These are phyloP conservation scores for Epinotia demarniana DNA, from an alignment of 2,888 invertebrate genomes.

Conservation along the genomic window DNA sequence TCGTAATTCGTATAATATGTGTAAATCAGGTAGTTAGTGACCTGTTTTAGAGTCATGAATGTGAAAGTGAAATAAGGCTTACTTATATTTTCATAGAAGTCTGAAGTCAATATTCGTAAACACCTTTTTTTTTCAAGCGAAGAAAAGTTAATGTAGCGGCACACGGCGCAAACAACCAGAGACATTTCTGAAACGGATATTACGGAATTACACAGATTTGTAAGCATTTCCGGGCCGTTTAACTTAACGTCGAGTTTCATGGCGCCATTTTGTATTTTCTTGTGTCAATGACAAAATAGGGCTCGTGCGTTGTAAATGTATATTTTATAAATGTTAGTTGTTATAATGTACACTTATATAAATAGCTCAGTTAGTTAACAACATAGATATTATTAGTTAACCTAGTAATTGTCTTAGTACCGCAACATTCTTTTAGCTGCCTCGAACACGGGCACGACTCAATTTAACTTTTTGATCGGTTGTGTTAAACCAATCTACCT, in stretches of 20 bases:
- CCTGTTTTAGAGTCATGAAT: not conserved
- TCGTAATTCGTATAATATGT: not conserved
- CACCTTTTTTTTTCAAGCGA: slow-evolving; percentile 44
- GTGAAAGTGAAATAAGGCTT: not conserved
- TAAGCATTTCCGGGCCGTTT: slow-evolving; percentile 59
- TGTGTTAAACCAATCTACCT: not conserved
- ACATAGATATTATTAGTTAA: not conserved
- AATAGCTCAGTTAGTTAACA: not conserved
- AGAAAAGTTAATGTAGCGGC: slow-evolving; percentile 52
- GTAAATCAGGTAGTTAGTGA: not conserved
- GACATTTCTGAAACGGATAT: slow-evolving; percentile 57
- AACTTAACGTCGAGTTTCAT: slow-evolving; percentile 51
- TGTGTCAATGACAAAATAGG: slow-evolving; percentile 6
- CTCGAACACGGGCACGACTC: not conserved
- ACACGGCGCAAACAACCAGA: slow-evolving; percentile 49
- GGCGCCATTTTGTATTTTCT: slow-evolving; percentile 39
- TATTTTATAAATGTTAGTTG: not conserved
- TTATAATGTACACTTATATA: not conserved
- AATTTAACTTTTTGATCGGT: slow-evolving; percentile 12
- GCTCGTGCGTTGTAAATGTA: slow-evolving; percentile 15
- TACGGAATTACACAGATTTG: slow-evolving; percentile 57
- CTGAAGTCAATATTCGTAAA: slow-evolving; percentile 16
- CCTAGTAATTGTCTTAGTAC: not conserved
- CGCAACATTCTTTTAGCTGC: not conserved
- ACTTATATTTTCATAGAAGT: not conserved